Conservation (phyloP, 2,113 vertebrate genomes). For the Scortum barcoo region DNA sequence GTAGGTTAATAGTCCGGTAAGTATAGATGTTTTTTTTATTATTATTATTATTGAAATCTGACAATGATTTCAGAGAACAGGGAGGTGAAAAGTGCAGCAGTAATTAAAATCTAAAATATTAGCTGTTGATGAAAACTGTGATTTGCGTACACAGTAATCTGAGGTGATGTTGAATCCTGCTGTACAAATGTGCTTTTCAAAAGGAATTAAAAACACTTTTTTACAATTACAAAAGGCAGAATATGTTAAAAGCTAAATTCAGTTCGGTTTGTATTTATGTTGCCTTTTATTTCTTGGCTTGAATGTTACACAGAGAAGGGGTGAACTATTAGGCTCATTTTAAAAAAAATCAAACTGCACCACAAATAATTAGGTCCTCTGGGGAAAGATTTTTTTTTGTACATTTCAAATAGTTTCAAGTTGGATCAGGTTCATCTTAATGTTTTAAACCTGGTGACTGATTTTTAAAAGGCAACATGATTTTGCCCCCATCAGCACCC, state of each 20-base stretch:
- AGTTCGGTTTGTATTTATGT: neutral
- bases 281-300: slow-evolving; percentile 25
- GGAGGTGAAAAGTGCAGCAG: neutral
- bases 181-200: neutral
- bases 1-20: neutral
- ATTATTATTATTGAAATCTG: neutral
- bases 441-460: neutral
- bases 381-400: too few species aligned
- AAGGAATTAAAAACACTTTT: slow-evolving; percentile 20
- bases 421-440: neutral
- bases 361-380: slow-evolving; percentile 46
- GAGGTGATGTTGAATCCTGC: neutral
- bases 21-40: neutral
- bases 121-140: slow-evolving; percentile 10
- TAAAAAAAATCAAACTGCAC: slow-evolving; percentile 42
- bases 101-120: neutral
- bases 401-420: slow-evolving; percentile 3
- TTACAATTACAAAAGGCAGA: slow-evolving; percentile 7
- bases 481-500: neutral
- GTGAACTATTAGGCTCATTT: slow-evolving; percentile 29
- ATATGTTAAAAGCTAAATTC: slow-evolving; percentile 22
- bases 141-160: neutral
- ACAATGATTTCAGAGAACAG: neutral
- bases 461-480: neutral
- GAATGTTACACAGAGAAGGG: slow-evolving; percentile 8